Percentiles rank a stretch among this genome's conserved stretches.
Evolutionary conservation across 2,888 invertebrate species (phyloP).

Genomic region (Perizoma flavofasciatum): DNA sequence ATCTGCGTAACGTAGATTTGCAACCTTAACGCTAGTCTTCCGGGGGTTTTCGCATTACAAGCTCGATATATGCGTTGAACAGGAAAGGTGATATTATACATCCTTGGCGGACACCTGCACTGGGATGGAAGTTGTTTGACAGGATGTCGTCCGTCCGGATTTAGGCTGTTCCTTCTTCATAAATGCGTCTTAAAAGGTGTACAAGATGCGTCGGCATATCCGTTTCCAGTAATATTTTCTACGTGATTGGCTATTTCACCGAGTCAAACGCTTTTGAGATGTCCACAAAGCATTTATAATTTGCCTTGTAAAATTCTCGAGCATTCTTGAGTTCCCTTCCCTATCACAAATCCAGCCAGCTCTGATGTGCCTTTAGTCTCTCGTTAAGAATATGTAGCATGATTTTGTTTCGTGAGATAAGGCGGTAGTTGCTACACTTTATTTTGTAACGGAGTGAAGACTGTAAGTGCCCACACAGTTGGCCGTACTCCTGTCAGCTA

Average conservation of each 20-base stretch:
- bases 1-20: too few relatives aligned
- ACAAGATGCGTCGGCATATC: slow-evolving; percentile 1
- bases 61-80: slow-evolving; percentile 28
- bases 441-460: not conserved
- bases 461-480: too few relatives aligned
- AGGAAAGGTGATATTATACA: slow-evolving; percentile 26
- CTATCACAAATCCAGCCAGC: slow-evolving; percentile 33
- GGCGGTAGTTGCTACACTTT: not conserved
- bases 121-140: slow-evolving; percentile 10
- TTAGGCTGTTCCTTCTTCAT: slow-evolving; percentile 10
- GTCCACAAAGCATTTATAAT: slow-evolving; percentile 11
- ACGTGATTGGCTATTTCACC: slow-evolving; percentile 6
- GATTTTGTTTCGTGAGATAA: too few relatives aligned
- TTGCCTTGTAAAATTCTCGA: slow-evolving; percentile 24
- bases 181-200: not conserved
- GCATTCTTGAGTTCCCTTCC: slow-evolving; percentile 26
- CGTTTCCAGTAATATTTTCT: not conserved
- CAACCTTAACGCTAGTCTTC: too few relatives aligned
- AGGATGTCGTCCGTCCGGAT: slow-evolving; percentile 13
- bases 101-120: slow-evolving; percentile 24
- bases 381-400: not conserved
- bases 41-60: slow-evolving; percentile 3
- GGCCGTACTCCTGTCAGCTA: not conserved
- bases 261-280: slow-evolving; percentile 25
- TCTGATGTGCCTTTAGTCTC: not conserved